These are phyloP conservation scores for Drepana falcataria DNA, from an alignment of 2,888 invertebrate genomes.

Conservation along the genomic window DNA sequence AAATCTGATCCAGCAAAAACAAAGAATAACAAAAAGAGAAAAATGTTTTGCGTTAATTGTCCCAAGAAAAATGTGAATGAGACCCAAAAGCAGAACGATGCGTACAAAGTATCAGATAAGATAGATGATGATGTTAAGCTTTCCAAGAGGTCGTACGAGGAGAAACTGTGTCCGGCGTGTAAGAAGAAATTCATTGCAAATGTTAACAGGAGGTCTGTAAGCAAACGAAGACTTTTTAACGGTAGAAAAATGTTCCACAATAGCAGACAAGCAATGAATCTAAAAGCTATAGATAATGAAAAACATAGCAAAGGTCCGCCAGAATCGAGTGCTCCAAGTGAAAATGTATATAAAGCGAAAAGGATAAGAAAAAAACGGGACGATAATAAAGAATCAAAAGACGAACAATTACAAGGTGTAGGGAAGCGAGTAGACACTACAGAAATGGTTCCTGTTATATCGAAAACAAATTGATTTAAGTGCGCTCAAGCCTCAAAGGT, in stretches of 20 bases:
- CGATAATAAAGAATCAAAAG: conserved; percentile 14
- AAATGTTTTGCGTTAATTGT: conserved; percentile 28
- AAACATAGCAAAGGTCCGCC: conserved; percentile 1
- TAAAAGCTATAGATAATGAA: conserved; percentile 5
- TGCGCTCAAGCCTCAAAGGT: background rate
- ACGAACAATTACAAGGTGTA: conserved; percentile 31
- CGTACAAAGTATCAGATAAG: background rate
- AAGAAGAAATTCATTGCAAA: conserved; percentile 18
- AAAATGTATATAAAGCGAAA: background rate
- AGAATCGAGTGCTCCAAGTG: background rate
- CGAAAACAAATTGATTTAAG: background rate
- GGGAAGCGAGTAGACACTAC: conserved; percentile 32
- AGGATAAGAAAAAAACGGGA: conserved; percentile 15
- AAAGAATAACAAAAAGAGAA: conserved; percentile 41
- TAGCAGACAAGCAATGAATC: conserved; percentile 24
- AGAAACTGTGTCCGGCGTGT: conserved; percentile 24
- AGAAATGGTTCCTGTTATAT: conserved; percentile 10
- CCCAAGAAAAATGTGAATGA: conserved; percentile 12
- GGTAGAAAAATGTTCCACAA: conserved; percentile 20
- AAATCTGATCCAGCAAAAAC: conserved; percentile 24
- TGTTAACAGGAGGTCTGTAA: conserved; percentile 3
- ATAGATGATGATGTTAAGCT: conserved; percentile 1
- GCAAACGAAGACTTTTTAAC: conserved; percentile 5
- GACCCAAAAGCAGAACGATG: background rate
- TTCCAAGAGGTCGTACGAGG: conserved; percentile 22